A percentile compares a stretch with the other conserved stretches of the same genome.
phyloP scores from a whole-genome alignment of 2,797 vertebrate species.

The Petrocephalus sullivani region DNA sequence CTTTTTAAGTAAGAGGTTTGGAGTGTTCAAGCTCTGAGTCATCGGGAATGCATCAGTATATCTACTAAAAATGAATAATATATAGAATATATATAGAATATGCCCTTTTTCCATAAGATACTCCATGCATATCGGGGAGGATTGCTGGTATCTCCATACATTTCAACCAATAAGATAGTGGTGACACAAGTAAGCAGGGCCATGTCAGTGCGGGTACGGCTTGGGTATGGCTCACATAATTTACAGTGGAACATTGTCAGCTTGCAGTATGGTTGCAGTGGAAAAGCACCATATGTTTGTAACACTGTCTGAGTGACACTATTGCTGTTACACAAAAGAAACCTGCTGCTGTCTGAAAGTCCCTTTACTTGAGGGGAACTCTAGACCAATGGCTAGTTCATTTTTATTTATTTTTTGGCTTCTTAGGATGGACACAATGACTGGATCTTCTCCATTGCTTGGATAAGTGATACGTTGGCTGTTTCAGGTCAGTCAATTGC shows the following conservation, averaged over 20 bases:
- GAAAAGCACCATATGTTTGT: not conserved
- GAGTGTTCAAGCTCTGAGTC: no score
- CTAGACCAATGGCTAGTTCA: slow-evolving; percentile 6
- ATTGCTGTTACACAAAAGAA: not conserved
- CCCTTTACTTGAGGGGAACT: not conserved
- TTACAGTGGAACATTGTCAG: not conserved
- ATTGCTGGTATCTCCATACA: no score
- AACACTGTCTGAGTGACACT: not conserved
- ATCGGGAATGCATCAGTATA: no score
- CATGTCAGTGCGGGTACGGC: not conserved
- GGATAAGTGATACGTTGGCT: slow-evolving; percentile 97
- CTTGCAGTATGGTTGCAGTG: not conserved
- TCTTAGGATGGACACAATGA: slow-evolving; percentile 93
- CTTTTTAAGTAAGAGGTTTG: no score
- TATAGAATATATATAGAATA: no score
- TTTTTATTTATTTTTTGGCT: slow-evolving; percentile 18
- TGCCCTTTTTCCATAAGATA: no score
- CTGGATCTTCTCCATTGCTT: slow-evolving; percentile 98
- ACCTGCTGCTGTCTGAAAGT: not conserved
- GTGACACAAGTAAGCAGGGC: not conserved
- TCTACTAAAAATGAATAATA: no score
- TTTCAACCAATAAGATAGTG: no score
- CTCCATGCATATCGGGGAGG: no score
- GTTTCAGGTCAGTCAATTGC: slow-evolving; percentile 77
- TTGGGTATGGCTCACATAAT: not conserved